A percentile compares a stretch with the other conserved stretches of the same genome.
Conservation (phyloP, 2,888 invertebrate genomes). For the Cistogaster globosa region DNA sequence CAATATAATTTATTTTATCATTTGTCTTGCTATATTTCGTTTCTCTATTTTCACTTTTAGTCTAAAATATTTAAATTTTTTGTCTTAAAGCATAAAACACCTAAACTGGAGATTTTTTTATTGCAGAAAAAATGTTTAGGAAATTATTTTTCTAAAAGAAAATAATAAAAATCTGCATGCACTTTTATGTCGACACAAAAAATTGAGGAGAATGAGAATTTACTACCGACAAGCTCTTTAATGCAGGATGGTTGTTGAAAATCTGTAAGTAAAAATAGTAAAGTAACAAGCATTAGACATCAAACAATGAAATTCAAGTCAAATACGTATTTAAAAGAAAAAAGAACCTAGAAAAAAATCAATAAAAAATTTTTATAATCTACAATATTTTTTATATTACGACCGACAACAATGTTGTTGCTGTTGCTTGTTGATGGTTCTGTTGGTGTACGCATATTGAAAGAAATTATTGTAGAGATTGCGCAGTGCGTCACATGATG, state of each 20-base stretch:
- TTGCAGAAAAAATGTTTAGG: conserved; percentile 17
- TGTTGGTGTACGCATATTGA: conserved; percentile 59
- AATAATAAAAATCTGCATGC: conserved; percentile 43
- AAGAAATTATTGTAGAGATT: conserved; percentile 58
- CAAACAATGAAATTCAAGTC: conserved; percentile 42
- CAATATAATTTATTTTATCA: conserved; percentile 57
- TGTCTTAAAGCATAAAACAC: conserved; percentile 36
- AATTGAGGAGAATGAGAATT: conserved; percentile 17
- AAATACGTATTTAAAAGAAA: conserved; percentile 6
- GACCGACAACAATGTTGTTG: conserved; percentile 43
- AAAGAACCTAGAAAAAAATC: conserved; percentile 42
- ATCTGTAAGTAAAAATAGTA: conserved; percentile 58
- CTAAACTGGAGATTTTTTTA: not conserved
- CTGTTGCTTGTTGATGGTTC: conserved; percentile 31
- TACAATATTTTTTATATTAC: conserved; percentile 25
- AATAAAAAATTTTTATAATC: conserved; percentile 62
- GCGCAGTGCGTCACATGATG: conserved; percentile 69
- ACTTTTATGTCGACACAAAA: conserved; percentile 47
- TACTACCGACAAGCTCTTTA: conserved; percentile 38
- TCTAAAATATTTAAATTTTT: conserved; percentile 2
- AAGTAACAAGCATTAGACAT: conserved; percentile 60
- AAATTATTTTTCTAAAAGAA: conserved; percentile 18
- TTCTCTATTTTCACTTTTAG: conserved; percentile 8
- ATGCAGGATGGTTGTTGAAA: conserved; percentile 52
- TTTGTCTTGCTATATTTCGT: conserved; percentile 27